Evolutionary conservation across 2,797 vertebrate genomes (phyloP), one percentile per base, ranked within the genome.

Genomic region (Tauraco hartlaubi): DNA sequence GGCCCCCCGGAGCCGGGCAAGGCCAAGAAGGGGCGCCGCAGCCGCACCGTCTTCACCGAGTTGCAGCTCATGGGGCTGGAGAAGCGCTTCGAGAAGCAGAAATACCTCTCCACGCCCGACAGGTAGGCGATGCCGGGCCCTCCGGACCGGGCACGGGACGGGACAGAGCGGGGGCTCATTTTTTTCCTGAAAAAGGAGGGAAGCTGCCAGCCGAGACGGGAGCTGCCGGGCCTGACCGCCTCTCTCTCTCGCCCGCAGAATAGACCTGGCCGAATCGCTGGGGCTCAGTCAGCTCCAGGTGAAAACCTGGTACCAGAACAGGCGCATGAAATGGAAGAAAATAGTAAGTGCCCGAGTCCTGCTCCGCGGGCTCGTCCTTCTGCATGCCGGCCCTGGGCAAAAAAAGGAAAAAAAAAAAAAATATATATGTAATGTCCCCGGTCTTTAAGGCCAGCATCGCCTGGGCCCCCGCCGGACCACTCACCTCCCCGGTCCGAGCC

Each of bases 251-350:
- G 5, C 76, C 95, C 96, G 94, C 98, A 99, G 99, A 98, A 99
- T 99, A 99, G 99, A 99, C 90, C 98, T 99, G 44, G 99, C 99
- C 1, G 99, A 99, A 95, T 99, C 99, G 55, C 92, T 99, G 98
- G 99, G 99, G 52, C 99, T 99, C 92, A 99, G 99, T 96, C 99
- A 99, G 95, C 98, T 99, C 88, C 99, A 99, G 96, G 99, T 99
- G 97, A 99, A 99, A 98, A 99, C 99, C 2, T 99, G 99, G 99
- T 99, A 99, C 97, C 99, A 99, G 97, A 99, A 99, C 98, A 98
- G 99, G 93, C 98, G 99, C 94, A 99, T 99, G 99, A 99, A 99
- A 89, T 99, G 99, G 99, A 99, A 99, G 98, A 99, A 99, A 99
- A 99, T 99, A 96, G 99, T 99, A 98, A 99, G 99, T 99, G 86